phyloP scores from a whole-genome alignment of 2,797 vertebrate genomes.

The Melanotaenia parkinsoni region DNA sequence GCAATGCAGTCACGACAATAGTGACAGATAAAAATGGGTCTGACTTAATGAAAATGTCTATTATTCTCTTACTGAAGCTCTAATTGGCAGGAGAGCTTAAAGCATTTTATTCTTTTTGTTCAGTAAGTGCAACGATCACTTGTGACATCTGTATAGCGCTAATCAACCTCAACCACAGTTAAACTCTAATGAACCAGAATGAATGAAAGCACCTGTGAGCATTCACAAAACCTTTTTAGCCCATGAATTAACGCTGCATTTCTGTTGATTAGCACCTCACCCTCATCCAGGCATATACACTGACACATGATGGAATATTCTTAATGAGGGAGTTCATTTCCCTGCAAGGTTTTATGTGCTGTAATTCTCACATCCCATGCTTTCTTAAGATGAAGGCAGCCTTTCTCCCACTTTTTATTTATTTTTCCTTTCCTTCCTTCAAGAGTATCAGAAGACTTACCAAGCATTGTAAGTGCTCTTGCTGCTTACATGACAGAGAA shows the following conservation, averaged over 20 bases:
- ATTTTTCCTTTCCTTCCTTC: neutral
- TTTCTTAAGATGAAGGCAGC: neutral
- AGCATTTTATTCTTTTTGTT: conserved; percentile 1
- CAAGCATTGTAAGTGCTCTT: neutral
- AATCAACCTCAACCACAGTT: neutral
- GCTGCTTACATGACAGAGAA: neutral
- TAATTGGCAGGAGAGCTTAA: neutral
- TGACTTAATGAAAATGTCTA: neutral
- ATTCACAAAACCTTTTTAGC: too few species aligned
- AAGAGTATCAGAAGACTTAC: neutral
- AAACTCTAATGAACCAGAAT: neutral
- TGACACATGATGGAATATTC: too few species aligned
- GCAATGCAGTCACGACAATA: neutral
- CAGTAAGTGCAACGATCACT: neutral
- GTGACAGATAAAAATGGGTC: neutral
- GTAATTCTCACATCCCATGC: neutral
- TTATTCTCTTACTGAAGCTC: neutral
- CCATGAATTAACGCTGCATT: too few species aligned
- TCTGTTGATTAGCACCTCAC: too few species aligned
- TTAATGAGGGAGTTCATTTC: neutral
- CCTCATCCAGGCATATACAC: too few species aligned
- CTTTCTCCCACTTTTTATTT: neutral
- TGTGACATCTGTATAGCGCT: neutral
- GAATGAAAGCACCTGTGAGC: conserved; percentile 6
- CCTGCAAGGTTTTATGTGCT: neutral